Conservation (phyloP, 2,888 invertebrate species). For the Lepas anatifera region DNA sequence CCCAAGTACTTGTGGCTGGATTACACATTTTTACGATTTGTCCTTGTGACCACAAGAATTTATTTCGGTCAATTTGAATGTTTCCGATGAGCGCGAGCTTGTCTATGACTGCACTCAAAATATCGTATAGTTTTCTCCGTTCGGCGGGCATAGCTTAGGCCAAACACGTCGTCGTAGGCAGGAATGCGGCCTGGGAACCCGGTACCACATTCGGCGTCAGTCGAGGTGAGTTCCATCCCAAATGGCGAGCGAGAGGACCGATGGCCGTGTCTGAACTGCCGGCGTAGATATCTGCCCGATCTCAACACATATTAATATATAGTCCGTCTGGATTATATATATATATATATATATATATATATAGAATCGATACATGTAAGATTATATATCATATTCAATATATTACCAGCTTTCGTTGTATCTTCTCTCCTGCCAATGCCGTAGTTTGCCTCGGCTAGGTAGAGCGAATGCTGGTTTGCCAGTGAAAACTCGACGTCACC, state of each 20-base stretch:
- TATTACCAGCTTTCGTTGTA: too few relatives aligned
- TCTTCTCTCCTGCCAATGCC: too few relatives aligned
- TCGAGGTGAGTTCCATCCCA: not conserved
- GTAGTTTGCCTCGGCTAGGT: too few relatives aligned
- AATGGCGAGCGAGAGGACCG: not conserved
- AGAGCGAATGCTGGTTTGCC: too few relatives aligned
- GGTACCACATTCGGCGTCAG: not conserved
- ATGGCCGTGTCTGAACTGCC: not conserved
- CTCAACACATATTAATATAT: too few relatives aligned
- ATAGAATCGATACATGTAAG: too few relatives aligned
- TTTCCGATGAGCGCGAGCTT: conserved; percentile 43
- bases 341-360: too few relatives aligned
- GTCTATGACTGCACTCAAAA: conserved; percentile 50
- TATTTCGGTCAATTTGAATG: not conserved
- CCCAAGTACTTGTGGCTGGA: too few relatives aligned
- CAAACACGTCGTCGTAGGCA: conserved; percentile 49
- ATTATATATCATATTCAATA: too few relatives aligned
- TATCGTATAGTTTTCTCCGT: conserved; percentile 60
- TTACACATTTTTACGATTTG: too few relatives aligned
- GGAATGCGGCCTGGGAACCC: conserved; percentile 49
- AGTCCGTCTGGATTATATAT: too few relatives aligned
- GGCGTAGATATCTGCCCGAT: not conserved
- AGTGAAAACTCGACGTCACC: too few relatives aligned
- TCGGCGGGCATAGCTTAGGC: conserved; percentile 56
- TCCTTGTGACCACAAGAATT: not conserved